Evolutionary conservation across 2,888 invertebrate species (phyloP).

Genomic region (Fissipunctia ypsillon): DNA sequence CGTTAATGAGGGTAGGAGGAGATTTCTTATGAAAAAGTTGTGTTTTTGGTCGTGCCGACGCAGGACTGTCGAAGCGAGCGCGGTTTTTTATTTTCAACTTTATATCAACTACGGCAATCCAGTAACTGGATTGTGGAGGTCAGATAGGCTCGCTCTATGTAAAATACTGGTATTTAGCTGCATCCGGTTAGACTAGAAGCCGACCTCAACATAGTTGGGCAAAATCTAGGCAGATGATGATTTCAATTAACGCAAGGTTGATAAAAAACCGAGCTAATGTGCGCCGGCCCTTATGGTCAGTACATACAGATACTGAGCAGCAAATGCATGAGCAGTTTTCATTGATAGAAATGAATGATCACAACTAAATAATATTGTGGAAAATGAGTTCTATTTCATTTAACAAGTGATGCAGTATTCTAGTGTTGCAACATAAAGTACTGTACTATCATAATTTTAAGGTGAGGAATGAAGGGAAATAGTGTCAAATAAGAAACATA

Average conservation of each 20-base stretch:
- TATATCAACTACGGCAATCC: not conserved
- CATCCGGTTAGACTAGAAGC: not conserved
- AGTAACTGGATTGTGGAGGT: not conserved
- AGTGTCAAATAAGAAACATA: slow-evolving; percentile 15
- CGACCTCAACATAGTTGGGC: not conserved
- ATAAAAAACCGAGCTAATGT: not conserved
- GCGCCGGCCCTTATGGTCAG: not conserved
- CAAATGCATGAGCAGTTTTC: not conserved
- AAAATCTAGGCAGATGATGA: not conserved
- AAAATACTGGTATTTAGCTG: not conserved
- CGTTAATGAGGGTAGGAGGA: slow-evolving; percentile 10
- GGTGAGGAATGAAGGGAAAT: not conserved
- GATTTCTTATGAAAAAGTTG: not conserved
- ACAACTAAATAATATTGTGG: not conserved
- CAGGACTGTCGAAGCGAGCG: not conserved
- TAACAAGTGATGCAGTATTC: slow-evolving; percentile 40
- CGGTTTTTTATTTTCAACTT: not conserved
- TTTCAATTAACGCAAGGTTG: not conserved
- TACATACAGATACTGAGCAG: not conserved
- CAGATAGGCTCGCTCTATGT: not conserved
- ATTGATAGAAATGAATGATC: not conserved
- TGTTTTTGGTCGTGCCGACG: not conserved
- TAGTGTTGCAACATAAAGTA: slow-evolving; percentile 10
- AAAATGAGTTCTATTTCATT: slow-evolving; percentile 1
- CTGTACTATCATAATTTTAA: slow-evolving; percentile 33